These are phyloP conservation scores for Numenius phaeopus DNA, from an alignment of 2,797 vertebrate species.

Conservation along the genomic window DNA sequence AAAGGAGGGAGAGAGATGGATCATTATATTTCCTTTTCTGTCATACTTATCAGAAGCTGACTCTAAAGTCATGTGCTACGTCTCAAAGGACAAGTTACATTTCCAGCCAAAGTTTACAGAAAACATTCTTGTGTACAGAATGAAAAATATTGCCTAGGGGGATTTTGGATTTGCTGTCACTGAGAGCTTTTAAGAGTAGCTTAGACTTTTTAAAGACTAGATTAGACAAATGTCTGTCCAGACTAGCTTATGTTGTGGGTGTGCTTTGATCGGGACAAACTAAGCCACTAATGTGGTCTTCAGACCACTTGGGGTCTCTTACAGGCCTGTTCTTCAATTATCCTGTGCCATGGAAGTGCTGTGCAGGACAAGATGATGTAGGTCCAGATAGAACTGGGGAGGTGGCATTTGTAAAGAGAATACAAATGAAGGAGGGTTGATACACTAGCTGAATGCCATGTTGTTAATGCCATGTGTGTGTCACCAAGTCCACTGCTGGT, in stretches of 20 bases:
- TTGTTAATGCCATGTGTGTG: neutral
- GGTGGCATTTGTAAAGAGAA: neutral
- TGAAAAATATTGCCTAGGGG: neutral
- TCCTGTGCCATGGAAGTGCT: neutral
- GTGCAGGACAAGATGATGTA: neutral
- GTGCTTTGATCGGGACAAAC: neutral
- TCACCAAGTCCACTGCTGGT: conserved; percentile 5
- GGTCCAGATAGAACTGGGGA: neutral
- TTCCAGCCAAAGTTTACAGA: conserved; percentile 25
- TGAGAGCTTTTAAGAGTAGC: conserved; percentile 31
- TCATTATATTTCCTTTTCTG: neutral
- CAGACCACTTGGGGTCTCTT: neutral
- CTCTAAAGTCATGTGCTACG: neutral
- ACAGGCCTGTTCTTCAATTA: neutral
- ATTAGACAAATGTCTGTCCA: conserved; percentile 54
- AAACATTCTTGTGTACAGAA: neutral
- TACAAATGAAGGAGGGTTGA: neutral
- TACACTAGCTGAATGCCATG: neutral
- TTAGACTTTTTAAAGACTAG: conserved; percentile 66
- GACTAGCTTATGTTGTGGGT: conserved; percentile 31
- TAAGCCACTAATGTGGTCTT: conserved; percentile 9
- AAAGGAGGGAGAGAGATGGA: neutral
- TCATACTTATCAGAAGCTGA: neutral
- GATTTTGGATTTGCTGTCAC: conserved; percentile 45
- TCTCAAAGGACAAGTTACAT: neutral